A percentile compares a stretch with the other conserved stretches of the same genome.
Evolutionary conservation across 2,113 vertebrate genomes (phyloP).

Genomic region (Caloenas nicobarica): DNA sequence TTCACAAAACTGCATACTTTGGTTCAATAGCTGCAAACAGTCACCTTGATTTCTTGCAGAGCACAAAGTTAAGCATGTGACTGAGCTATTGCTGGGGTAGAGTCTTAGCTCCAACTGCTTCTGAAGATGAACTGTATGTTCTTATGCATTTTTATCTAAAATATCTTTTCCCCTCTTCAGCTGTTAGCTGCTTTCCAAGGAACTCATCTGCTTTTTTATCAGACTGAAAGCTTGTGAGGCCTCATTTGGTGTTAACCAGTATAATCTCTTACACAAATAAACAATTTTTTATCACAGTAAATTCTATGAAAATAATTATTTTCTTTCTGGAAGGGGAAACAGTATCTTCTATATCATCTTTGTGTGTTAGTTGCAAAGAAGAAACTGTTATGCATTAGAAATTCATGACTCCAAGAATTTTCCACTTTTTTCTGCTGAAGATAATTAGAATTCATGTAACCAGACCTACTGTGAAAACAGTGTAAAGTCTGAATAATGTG

Average conservation of each 20-base stretch:
- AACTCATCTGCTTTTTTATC: background rate
- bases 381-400: background rate
- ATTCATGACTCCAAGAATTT: slow-evolving; percentile 9
- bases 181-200: background rate
- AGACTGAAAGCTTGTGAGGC: background rate
- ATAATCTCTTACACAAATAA: background rate
- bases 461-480: slow-evolving; percentile 9
- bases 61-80: background rate
- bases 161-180: background rate
- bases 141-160: background rate
- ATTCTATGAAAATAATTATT: background rate
- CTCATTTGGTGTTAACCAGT: background rate
- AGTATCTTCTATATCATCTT: background rate
- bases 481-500: background rate
- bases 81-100: background rate
- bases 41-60: background rate
- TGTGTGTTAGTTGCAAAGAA: background rate
- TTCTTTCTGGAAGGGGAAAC: background rate
- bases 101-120: background rate
- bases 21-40: background rate
- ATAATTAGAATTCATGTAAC: slow-evolving; percentile 26
- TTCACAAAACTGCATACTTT: background rate
- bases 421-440: background rate
- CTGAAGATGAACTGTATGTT: background rate
- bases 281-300: background rate